phyloP scores from a whole-genome alignment of 2,888 invertebrate genomes.

The Acleris cristana region DNA sequence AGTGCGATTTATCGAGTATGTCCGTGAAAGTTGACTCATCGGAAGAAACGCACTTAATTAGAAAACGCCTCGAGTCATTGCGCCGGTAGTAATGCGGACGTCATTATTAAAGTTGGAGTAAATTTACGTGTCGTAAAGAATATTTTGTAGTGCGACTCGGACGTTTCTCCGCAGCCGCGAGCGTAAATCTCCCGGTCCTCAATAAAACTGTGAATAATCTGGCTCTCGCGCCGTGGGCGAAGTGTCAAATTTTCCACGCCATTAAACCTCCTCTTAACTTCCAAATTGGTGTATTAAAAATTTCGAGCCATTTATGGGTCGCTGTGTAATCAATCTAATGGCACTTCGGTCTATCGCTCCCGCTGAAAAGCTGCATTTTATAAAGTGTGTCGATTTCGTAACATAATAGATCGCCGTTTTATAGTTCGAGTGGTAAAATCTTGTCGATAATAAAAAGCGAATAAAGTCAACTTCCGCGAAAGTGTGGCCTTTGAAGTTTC shows the following conservation, averaged over 20 bases:
- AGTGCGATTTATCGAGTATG: conserved; percentile 33
- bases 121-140: conserved; percentile 13
- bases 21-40: conserved; percentile 30
- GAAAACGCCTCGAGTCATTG: conserved; percentile 1
- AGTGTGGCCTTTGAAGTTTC: conserved; percentile 73
- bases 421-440: conserved; percentile 5
- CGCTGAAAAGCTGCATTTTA: background rate
- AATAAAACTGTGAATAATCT: conserved; percentile 73
- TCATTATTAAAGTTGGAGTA: conserved; percentile 4
- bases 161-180: conserved; percentile 43
- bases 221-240: conserved; percentile 59
- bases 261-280: conserved; percentile 68
- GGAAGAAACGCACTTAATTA: conserved; percentile 19
- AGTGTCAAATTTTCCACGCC: conserved; percentile 78
- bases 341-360: background rate
- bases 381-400: conserved; percentile 1
- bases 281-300: conserved; percentile 58
- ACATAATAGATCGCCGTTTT: conserved; percentile 7
- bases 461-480: conserved; percentile 62
- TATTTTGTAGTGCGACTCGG: conserved; percentile 10
- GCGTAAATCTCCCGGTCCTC: conserved; percentile 57
- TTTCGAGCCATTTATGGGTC: conserved; percentile 50
- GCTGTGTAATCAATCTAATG: conserved; percentile 43
- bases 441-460: conserved; percentile 37
- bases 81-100: background rate